Evolutionary conservation across 2,888 invertebrate genomes (phyloP).

Genomic region (Chaitophorus viminalis): DNA sequence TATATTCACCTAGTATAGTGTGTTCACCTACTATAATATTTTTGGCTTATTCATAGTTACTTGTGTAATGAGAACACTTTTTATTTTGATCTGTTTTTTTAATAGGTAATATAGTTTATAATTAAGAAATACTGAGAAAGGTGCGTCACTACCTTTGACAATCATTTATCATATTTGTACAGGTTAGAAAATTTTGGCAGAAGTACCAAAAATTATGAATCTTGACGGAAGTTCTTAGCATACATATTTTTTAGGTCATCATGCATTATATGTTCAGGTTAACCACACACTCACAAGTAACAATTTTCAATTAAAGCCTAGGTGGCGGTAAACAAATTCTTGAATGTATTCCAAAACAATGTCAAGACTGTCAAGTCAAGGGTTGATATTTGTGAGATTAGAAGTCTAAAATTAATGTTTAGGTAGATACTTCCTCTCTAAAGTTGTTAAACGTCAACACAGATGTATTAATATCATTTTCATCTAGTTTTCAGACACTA

Average conservation of each 20-base stretch:
- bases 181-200: not conserved
- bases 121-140: not conserved
- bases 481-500: not conserved
- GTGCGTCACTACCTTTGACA: not conserved
- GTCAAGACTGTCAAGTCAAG: conserved; percentile 35
- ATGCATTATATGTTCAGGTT: not conserved
- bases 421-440: conserved; percentile 2
- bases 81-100: not conserved
- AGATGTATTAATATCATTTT: not conserved
- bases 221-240: not conserved
- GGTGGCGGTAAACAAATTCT: conserved; percentile 32
- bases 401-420: conserved; percentile 31
- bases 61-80: not conserved
- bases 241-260: not conserved
- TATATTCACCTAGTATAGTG: too few species aligned
- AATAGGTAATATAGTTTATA: not conserved
- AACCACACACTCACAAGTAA: not conserved
- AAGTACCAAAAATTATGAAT: not conserved
- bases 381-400: conserved; percentile 38
- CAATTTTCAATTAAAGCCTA: not conserved
- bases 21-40: too few species aligned
- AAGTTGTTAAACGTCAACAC: not conserved
- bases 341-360: conserved; percentile 19
- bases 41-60: too few species aligned
- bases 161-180: not conserved